Evolutionary conservation across 2,113 vertebrate genomes (phyloP).

Genomic region (Excalfactoria chinensis): DNA sequence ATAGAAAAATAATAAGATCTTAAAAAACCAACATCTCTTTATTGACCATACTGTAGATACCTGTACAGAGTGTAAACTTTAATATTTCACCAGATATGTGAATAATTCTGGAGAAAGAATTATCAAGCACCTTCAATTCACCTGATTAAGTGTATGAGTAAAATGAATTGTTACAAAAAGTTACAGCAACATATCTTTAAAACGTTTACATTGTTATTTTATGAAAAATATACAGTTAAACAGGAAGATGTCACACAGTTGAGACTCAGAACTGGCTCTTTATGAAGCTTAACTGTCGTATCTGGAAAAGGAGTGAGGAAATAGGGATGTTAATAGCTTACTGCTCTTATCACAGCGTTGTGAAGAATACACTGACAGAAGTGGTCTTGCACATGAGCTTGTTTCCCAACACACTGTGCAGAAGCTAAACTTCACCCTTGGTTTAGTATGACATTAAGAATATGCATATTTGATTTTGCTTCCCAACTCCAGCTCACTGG

Average conservation of each 20-base stretch:
- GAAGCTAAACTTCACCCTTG: neutral
- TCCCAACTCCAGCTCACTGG: neutral
- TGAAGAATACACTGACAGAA: neutral
- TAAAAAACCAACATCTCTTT: conserved; percentile 59
- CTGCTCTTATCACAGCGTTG: neutral
- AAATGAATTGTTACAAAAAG: conserved; percentile 67
- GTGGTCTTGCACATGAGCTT: neutral
- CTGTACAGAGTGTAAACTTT: conserved; percentile 80
- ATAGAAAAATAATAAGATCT: conserved; percentile 26
- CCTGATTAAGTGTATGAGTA: conserved; percentile 65
- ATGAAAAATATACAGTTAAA: conserved; percentile 70
- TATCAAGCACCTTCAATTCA: conserved; percentile 81
- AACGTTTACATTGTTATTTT: conserved; percentile 70
- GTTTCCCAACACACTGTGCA: neutral
- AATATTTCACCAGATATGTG: conserved; percentile 69
- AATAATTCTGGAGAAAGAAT: conserved; percentile 70
- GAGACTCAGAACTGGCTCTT: conserved; percentile 36
- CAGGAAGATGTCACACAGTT: conserved; percentile 22
- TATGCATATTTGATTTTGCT: neutral
- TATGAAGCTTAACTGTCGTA: neutral
- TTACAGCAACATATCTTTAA: conserved; percentile 50
- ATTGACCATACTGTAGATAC: conserved; percentile 65
- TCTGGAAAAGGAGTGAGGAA: neutral
- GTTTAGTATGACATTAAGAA: neutral
- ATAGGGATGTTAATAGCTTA: neutral